Conservation (phyloP, 2,113 vertebrate genomes). For the Pithys albifrons region DNA sequence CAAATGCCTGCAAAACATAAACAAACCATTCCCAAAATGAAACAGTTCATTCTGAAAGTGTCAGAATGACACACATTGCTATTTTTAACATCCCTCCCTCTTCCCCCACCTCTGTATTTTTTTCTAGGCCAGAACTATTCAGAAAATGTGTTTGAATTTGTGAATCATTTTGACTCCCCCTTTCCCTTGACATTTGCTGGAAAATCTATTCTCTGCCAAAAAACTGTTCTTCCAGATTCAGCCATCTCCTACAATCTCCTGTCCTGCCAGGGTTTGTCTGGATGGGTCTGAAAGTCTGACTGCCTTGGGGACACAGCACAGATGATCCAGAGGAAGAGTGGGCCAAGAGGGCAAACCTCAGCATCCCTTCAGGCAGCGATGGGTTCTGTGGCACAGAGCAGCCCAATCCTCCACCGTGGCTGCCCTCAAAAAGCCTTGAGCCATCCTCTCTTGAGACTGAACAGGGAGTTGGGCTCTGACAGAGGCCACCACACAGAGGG, state of each 20-base stretch:
- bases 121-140: slow-evolving; percentile 58
- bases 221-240: neutral
- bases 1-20: slow-evolving; percentile 58
- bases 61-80: slow-evolving; percentile 38
- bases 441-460: neutral
- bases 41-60: slow-evolving; percentile 61
- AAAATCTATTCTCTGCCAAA: slow-evolving; percentile 45
- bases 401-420: fast-evolving
- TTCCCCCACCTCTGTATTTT: slow-evolving; percentile 62
- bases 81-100: slow-evolving; percentile 59
- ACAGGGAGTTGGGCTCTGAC: fast-evolving
- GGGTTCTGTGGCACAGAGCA: neutral
- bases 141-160: slow-evolving; percentile 61
- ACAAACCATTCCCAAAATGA: slow-evolving; percentile 62
- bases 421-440: neutral
- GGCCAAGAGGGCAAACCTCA: neutral
- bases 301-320: neutral
- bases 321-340: neutral
- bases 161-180: slow-evolving; percentile 63
- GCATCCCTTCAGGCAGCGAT: neutral
- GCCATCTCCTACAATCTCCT: neutral
- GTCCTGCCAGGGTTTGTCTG: neutral
- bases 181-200: slow-evolving; percentile 50
- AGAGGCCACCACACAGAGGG: neutral
- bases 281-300: neutral